Percentiles rank a stretch among this genome's conserved stretches.
Evolutionary conservation across 1,140 invertebrate genomes (phyloP).

Genomic region (Drosophila erecta): DNA sequence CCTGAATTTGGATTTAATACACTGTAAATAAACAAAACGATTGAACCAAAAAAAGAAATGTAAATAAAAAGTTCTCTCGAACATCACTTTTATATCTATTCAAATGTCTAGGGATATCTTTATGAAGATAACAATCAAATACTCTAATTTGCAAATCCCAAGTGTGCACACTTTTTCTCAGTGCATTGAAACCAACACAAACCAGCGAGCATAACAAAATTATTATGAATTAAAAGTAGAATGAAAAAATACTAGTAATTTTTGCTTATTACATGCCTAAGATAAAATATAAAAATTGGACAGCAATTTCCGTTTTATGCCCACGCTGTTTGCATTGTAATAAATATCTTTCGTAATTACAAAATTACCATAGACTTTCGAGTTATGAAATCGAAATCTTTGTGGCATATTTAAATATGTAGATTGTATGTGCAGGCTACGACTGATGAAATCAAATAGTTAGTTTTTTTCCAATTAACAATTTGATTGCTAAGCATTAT

Average conservation of each 20-base stretch:
- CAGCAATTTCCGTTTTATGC: conserved; percentile 26
- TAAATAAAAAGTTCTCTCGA: too few relatives aligned
- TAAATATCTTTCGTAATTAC: conserved; percentile 6
- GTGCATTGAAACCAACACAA: conserved; percentile 22
- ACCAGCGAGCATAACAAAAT: conserved; percentile 27
- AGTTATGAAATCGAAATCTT: neutral
- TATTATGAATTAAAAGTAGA: conserved; percentile 23
- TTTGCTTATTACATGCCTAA: conserved; percentile 27
- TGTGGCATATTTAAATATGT: neutral
- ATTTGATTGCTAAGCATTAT: neutral
- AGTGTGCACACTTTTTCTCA: neutral
- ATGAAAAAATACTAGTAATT: conserved; percentile 30
- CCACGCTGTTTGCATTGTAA: conserved; percentile 6
- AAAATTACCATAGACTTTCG: conserved; percentile 13
- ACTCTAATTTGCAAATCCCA: neutral
- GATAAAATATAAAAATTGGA: conserved; percentile 33
- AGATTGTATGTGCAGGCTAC: too few relatives aligned
- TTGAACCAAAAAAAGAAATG: too few relatives aligned
- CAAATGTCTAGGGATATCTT: too few relatives aligned
- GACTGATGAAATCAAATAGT: neutral
- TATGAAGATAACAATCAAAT: neutral
- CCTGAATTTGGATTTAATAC: conserved; percentile 3
- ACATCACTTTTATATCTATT: too few relatives aligned
- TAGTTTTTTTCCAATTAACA: neutral
- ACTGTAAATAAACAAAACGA: too few relatives aligned